A percentile compares a stretch with the other conserved stretches of the same genome.
These are phyloP conservation scores for Tauraco hartlaubi DNA, from an alignment of 2,797 vertebrate genomes.

Conservation along the genomic window DNA sequence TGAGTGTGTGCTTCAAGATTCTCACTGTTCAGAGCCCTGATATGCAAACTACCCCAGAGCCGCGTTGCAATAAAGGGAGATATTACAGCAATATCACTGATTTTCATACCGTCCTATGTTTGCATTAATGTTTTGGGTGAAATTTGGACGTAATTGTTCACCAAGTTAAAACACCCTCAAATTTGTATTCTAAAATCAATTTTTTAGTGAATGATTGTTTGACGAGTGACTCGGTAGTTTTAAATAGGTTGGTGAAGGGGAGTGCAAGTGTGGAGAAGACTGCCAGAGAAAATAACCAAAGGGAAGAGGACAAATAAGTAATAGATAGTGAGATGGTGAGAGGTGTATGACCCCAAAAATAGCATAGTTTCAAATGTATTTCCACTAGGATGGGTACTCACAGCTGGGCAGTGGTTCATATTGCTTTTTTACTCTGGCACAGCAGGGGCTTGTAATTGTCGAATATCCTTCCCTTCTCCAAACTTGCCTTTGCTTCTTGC, in stretches of 20 bases:
- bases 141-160: not conserved
- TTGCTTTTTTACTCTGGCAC: not conserved
- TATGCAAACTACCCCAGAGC: fast-evolving
- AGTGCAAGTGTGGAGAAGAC: not conserved
- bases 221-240: not conserved
- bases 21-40: not conserved
- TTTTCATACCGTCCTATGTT: not conserved
- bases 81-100: not conserved
- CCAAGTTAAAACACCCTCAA: not conserved
- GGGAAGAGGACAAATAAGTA: not conserved
- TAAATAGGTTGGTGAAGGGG: not conserved
- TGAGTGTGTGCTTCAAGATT: not conserved
- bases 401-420: not conserved
- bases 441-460: not conserved
- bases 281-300: not conserved
- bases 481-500: not conserved
- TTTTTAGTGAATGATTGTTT: not conserved
- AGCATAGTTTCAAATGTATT: not conserved
- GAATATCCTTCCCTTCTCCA: not conserved
- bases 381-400: not conserved
- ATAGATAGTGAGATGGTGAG: not conserved
- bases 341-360: not conserved
- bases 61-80: not conserved
- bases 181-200: not conserved
- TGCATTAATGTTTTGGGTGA: not conserved